Base-by-base conservation (phyloP, 2,888 invertebrate species). In the Drosophila demipolita region DNA sequence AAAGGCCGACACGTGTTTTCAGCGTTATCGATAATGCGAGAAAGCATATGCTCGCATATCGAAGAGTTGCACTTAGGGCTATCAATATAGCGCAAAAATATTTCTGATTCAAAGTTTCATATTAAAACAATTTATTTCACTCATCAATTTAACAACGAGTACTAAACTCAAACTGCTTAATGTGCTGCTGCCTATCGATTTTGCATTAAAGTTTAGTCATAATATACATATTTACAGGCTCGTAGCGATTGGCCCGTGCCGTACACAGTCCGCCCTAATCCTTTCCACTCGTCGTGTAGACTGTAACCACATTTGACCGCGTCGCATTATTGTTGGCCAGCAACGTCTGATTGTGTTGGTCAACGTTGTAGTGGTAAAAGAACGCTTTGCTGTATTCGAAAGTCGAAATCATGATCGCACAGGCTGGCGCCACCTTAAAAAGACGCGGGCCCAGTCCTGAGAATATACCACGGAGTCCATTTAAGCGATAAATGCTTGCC, bases 381-480 rank as follows among this genome's bases (percentile, higher is more conserved):
- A 97, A 97, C 70, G 95, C 94, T 93, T 99, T 99, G 80, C 98
- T 97, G 92, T 97, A 97, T 94, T 99, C 99, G 91, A 99, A 99
- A 1, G 98, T 96, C 3, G 98, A 97, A 82, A 99, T 99, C 99
- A 99, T 99, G 36, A 99, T 98, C 1, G 99, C 99, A 93, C 99
- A 99, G 0, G 99, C 99, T 2, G 99, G 99, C 12, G 99, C 98
- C 3, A 99, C 98, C 94, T 99, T 99, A 20, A 97, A 95, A 73
- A 99, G 94, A 74, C 99, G 94, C 1, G 99, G 99, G 15, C 96
- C 95, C 17, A 99, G 92, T 4, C 99, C 99, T 9, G 96, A 95
- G 91, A 96, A 97, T 50, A 98, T 92, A 2, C 97, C 97, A 74
- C 93, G 94, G 5, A 96, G 76, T 1, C 98, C 98, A 90, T 95